Conservation (phyloP, 2,797 vertebrate genomes). For the Hydrophis major region DNA sequence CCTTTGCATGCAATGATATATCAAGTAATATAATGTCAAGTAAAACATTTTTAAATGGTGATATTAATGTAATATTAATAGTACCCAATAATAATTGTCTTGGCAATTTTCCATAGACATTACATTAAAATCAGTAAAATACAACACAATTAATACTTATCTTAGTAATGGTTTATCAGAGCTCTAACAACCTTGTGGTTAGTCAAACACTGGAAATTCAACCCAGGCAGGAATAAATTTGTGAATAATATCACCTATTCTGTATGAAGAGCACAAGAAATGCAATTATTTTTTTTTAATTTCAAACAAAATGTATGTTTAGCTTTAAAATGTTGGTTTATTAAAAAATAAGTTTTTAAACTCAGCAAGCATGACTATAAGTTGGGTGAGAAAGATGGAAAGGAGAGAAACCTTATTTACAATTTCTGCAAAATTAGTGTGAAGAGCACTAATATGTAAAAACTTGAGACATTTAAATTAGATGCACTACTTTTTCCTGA, state of each 20-base stretch:
- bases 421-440: too few relatives aligned
- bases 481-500: background rate
- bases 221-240: background rate
- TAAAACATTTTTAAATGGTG: background rate
- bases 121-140: background rate
- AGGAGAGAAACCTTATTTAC: background rate
- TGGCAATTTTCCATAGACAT: background rate
- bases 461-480: slow-evolving; percentile 1
- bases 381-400: background rate
- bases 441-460: background rate
- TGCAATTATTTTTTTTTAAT: background rate
- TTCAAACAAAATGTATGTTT: background rate
- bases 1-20: background rate
- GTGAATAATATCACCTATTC: background rate
- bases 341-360: background rate
- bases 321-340: background rate
- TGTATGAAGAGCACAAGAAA: background rate
- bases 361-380: background rate
- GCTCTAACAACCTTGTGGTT: slow-evolving; percentile 13
- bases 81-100: background rate
- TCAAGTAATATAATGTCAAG: background rate
- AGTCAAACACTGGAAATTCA: slow-evolving; percentile 7
- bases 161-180: background rate
- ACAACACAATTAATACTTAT: background rate
- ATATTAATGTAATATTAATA: background rate